Evolutionary conservation across 64 coral and sea anemone species (phyloP).

Genomic region (Platygyra sinensis): DNA sequence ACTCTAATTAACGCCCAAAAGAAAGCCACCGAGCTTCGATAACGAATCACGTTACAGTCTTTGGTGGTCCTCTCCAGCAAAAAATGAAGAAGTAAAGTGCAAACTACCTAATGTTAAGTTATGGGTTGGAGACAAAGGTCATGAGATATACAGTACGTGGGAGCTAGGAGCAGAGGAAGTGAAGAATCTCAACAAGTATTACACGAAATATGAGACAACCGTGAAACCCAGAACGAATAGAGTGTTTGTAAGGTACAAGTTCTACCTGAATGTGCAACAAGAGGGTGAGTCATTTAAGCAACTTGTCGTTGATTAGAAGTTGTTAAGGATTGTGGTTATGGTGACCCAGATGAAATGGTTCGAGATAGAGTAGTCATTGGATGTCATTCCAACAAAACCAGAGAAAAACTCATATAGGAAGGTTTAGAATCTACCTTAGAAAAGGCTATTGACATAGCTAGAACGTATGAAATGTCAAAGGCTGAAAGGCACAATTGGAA

Average conservation of each 20-base stretch:
- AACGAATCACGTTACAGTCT: no score
- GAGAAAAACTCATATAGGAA: conserved; percentile 44
- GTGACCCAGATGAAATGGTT: conserved; percentile 44
- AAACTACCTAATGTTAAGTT: conserved; percentile 59
- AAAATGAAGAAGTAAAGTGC: conserved; percentile 59
- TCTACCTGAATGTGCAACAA: conserved; percentile 46
- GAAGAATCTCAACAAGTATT: no score
- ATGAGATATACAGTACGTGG: conserved; percentile 25
- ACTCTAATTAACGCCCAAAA: no score
- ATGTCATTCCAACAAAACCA: conserved; percentile 9
- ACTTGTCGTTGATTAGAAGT: conserved; percentile 46
- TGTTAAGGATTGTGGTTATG: conserved; percentile 31
- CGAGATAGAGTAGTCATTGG: conserved; percentile 48
- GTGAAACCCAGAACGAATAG: conserved; percentile 22
- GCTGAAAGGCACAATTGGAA: conserved; percentile 23
- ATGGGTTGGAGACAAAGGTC: conserved; percentile 52
- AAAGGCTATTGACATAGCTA: conserved; percentile 44
- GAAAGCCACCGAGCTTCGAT: no score
- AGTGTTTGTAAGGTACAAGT: neutral
- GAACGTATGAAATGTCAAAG: conserved; percentile 47
- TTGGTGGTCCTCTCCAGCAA: conserved; percentile 35
- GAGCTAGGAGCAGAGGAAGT: neutral
- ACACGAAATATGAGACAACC: conserved; percentile 13
- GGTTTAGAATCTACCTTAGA: conserved; percentile 32
- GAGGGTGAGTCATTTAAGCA: conserved; percentile 54